Conservation (phyloP, 2,888 invertebrate genomes). For the Cacoxenus indagator region DNA sequence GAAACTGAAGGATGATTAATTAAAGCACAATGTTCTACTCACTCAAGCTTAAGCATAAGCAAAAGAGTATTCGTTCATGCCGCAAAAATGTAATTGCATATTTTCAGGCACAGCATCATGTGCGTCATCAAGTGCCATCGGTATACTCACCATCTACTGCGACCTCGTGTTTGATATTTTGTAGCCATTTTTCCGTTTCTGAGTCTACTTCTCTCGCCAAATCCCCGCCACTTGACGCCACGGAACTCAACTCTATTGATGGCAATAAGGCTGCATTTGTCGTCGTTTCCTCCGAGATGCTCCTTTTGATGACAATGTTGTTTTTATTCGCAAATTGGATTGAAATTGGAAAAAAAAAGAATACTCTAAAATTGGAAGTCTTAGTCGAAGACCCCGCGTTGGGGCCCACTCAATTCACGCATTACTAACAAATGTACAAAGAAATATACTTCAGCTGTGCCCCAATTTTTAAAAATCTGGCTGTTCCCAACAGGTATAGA, state of each 20-base stretch:
- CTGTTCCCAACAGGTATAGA: too few relatives aligned
- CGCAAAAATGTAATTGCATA: conserved; percentile 34
- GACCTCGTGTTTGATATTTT: conserved; percentile 43
- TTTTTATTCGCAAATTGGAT: too few relatives aligned
- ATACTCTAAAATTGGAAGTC: too few relatives aligned
- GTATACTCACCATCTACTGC: conserved; percentile 39
- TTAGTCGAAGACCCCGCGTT: too few relatives aligned
- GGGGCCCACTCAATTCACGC: too few relatives aligned
- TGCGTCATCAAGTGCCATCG: neutral
- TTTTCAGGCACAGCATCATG: conserved; percentile 6
- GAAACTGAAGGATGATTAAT: neutral
- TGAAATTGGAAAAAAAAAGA: too few relatives aligned
- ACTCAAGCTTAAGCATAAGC: neutral
- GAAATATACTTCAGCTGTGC: too few relatives aligned
- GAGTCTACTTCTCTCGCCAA: conserved; percentile 24
- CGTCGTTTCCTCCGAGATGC: conserved; percentile 62
- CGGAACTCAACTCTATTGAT: conserved; percentile 52
- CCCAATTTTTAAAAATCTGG: too few relatives aligned
- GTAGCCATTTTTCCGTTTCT: conserved; percentile 42
- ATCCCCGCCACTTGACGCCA: conserved; percentile 30
- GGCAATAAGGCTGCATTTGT: conserved; percentile 47
- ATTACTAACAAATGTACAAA: too few relatives aligned
- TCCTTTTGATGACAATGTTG: conserved; percentile 40
- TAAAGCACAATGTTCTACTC: neutral
- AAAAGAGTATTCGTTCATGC: conserved; percentile 42